phyloP scores from a whole-genome alignment of 2,797 vertebrate species.

The Numenius phaeopus region DNA sequence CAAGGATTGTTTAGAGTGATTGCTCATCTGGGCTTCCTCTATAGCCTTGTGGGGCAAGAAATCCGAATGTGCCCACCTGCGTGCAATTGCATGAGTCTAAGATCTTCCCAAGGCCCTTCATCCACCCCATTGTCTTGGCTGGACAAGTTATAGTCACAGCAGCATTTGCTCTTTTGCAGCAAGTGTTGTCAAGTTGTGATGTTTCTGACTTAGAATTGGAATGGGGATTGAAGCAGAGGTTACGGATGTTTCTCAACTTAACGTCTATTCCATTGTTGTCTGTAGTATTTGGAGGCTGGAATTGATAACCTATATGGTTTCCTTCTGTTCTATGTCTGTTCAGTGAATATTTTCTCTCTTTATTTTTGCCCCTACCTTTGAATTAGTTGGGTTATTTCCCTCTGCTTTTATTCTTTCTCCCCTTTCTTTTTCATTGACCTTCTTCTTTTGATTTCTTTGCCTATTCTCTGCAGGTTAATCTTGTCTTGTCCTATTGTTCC shows the following conservation, averaged over 20 bases:
- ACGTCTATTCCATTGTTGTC: neutral
- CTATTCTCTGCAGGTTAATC: neutral
- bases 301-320: neutral
- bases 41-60: neutral
- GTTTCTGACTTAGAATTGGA: neutral
- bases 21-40: neutral
- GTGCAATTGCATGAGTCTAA: neutral
- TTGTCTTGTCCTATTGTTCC: neutral
- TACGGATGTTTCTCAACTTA: neutral
- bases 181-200: neutral
- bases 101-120: neutral
- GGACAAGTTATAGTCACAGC: neutral
- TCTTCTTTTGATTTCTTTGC: neutral
- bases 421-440: neutral
- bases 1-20: neutral
- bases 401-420: neutral
- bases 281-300: neutral
- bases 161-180: neutral
- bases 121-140: neutral
- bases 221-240: neutral
- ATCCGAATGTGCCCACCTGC: neutral
- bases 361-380: neutral
- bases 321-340: neutral
- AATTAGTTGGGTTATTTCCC: neutral
- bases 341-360: neutral